Percentiles rank a stretch among this genome's conserved stretches.
These are phyloP conservation scores for Geotrypetes seraphini DNA, from an alignment of 2,797 vertebrate genomes.

Conservation along the genomic window DNA sequence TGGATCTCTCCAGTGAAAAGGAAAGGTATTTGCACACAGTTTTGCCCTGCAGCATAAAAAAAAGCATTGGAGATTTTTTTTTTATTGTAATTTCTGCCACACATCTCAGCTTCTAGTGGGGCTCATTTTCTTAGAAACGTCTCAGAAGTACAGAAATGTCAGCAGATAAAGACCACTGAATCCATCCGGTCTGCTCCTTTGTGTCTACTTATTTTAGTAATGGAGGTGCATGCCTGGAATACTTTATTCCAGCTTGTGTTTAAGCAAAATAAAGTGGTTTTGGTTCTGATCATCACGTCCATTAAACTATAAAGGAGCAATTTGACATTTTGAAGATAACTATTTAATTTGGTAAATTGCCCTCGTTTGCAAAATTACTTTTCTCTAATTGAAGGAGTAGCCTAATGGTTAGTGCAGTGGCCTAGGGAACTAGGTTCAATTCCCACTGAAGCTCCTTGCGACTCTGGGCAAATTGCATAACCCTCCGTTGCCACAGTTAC, in stretches of 20 bases:
- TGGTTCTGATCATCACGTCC: too few relatives aligned
- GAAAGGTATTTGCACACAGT: conserved; percentile 49
- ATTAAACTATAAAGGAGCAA: too few relatives aligned
- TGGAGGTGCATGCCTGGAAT: not conserved
- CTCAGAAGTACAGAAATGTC: not conserved
- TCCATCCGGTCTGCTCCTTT: not conserved
- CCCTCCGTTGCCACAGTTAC: too few relatives aligned
- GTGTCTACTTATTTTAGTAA: not conserved
- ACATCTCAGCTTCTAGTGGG: conserved; percentile 35
- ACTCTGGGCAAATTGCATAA: too few relatives aligned
- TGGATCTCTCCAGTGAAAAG: conserved; percentile 66
- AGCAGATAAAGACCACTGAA: too few relatives aligned
- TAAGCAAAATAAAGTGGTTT: not conserved
- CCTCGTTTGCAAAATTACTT: too few relatives aligned
- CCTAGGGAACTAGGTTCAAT: too few relatives aligned
- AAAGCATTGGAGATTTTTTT: conserved; percentile 17
- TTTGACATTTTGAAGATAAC: too few relatives aligned
- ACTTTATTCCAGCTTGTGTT: not conserved
- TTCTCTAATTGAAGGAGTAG: too few relatives aligned
- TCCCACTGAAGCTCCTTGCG: too few relatives aligned
- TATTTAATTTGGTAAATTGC: too few relatives aligned
- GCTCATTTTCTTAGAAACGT: conserved; percentile 7
- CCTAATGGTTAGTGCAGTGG: too few relatives aligned
- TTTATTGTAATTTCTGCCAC: conserved; percentile 34
- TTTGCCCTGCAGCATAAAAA: conserved; percentile 50